A percentile compares a stretch with the other conserved stretches of the same genome.
Conservation (phyloP, 2,797 vertebrate genomes). For the Danio jaintianensis region DNA sequence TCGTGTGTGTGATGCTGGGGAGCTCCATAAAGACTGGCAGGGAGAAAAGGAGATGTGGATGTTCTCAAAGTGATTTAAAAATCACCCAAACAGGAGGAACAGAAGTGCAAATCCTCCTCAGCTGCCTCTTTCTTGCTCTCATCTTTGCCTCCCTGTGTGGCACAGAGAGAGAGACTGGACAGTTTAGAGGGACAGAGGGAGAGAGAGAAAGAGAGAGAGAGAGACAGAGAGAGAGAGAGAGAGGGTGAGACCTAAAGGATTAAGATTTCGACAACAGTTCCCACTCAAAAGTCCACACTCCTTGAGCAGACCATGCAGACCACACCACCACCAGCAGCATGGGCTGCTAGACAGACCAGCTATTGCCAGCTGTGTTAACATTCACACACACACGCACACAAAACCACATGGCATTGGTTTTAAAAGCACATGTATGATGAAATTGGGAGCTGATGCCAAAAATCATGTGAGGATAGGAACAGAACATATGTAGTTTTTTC, state of each 20-base stretch:
- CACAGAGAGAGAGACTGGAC: conserved; percentile 49
- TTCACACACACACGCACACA: conserved; percentile 27
- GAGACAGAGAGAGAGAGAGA: conserved; percentile 46
- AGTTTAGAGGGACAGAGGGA: conserved; percentile 46
- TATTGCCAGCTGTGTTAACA: conserved; percentile 63
- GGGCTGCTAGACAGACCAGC: conserved; percentile 51
- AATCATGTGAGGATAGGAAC: conserved; percentile 20
- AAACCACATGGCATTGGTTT: conserved; percentile 31
- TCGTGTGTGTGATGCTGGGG: conserved; percentile 60
- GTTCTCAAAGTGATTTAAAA: conserved; percentile 54
- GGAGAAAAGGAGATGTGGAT: conserved; percentile 26
- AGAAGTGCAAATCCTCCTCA: conserved; percentile 46
- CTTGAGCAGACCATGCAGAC: conserved; percentile 44
- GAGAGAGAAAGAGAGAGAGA: conserved; percentile 11
- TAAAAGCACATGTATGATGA: conserved; percentile 27
- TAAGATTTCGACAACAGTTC: conserved; percentile 54
- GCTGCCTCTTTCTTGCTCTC: conserved; percentile 57
- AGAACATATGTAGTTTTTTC: conserved; percentile 25
- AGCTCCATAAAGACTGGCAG: conserved; percentile 60
- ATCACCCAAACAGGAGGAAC: conserved; percentile 37
- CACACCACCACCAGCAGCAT: conserved; percentile 49
- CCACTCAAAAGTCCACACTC: conserved; percentile 50
- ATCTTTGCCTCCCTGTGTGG: conserved; percentile 60
- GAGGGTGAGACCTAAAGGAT: conserved; percentile 57
- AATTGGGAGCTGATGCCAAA: not conserved